Base-by-base conservation (phyloP, 2,888 invertebrate genomes). In the Candidula unifasciata region DNA sequence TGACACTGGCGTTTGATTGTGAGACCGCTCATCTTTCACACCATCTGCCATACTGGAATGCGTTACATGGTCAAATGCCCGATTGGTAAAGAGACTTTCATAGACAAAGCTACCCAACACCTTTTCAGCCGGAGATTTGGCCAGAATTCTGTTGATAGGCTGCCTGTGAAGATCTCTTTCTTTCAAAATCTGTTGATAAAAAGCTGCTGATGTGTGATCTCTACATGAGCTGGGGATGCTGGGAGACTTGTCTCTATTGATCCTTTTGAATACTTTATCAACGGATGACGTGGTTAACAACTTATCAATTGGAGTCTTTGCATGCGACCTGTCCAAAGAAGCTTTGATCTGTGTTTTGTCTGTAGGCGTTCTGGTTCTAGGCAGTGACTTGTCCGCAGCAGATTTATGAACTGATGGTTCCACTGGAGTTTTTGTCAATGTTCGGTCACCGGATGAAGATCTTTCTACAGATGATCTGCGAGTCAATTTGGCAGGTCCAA, bases 391-490 rank as follows among this genome's bases (percentile, higher is more conserved):
- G 33, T 82, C 82, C 18, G 33, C 52, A 24, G 24, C 27, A 30
- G 54, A 57, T 52, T 80, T 84, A 27, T 24, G 35, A 10, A n/a
- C 54, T 57, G 52, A 64, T 57, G 13, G 2, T 54, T 85, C 85
- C 8, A 68, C 71, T 6, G 81, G 81, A 52, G 77, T 81, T 64
- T 77, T 85, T 13, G 37, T 44, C 3, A 52, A 8, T 18, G 24
- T 74, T 21, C 77, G 73, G 30, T 85, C 85, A n/a, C 66, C 78
- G 2, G 74, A 68, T 35, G 66, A 35, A 5, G 80, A 76, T 52
- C 80, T 24, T 35, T 85, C 85, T 5, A 85, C 77, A 60, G 85
- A 85, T 69, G 76, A 81, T 30, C 85, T 81, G 27, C 85, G 52
- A 3, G 76, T 66, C 8, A 81, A 37, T 71, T 35, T 85, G 27